Evolutionary conservation across 2,888 invertebrate species (phyloP), one percentile per base, ranked within the genome.

Genomic region (Melangyna quadrimaculata): DNA sequence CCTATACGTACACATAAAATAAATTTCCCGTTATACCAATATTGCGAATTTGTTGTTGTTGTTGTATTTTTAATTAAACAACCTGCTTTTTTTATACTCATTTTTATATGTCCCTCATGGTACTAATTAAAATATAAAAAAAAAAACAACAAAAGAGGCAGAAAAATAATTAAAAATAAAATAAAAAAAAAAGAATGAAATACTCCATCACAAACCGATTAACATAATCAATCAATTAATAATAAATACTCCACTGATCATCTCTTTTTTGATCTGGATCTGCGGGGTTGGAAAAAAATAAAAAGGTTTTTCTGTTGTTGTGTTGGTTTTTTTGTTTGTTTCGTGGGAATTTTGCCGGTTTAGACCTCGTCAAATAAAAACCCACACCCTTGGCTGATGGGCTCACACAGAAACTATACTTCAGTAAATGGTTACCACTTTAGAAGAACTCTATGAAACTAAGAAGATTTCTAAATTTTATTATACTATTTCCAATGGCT

Each of bases 211-310:
- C 80, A 72, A 77, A 86, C 75, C 86, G 86, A 86, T 86, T 86
- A 86, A 73, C 81, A 86, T 86, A 86, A 86, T 86, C 81, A 86
- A 81, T 86, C 77, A 86, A 86, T 86, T 86, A 86, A 86, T 86
- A 81, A 81, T 81, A 86, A 86, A 86, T 86, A 81, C 86, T 61
- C 45, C 19, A 69, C 80, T 77, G 86, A 86, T 86, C 80, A 86
- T 77, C 80, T 80, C 72, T n/a, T 29, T n/a, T 29, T 45, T 55
- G 24, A 29, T 65, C 40, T 67, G 69, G 63, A 74, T 59, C 74
- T 65, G n/a, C n/a, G 67, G n/a, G 22, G 35, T 51, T n/a, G n/a
- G n/a, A 51, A 10, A 48, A 32, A 67, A 17, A 61, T 40, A 40
- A 74, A 51, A 70, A 51, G 3, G 7, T 19, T 57, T 57, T 17